A percentile compares a stretch with the other conserved stretches of the same genome.
These are phyloP conservation scores for Lissocephala sabroskyi DNA, from an alignment of 2,888 invertebrate genomes.

Conservation along the genomic window DNA sequence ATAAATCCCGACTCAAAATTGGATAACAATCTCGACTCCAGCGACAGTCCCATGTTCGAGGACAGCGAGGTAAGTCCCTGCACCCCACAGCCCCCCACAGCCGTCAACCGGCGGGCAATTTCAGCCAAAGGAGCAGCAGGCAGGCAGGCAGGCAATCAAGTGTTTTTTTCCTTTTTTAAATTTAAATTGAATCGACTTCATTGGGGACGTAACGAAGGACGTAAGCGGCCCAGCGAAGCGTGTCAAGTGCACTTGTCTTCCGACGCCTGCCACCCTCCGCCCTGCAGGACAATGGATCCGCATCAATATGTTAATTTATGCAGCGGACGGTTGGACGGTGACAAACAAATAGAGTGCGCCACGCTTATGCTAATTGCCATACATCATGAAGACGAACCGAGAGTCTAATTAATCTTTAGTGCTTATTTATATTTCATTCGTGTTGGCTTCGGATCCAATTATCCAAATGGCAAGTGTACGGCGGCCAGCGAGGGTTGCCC, in stretches of 20 bases:
- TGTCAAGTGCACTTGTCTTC: conserved; percentile 16
- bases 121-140: neutral
- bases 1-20: conserved; percentile 71
- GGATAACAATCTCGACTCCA: conserved; percentile 72
- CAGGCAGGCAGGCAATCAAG: conserved; percentile 28
- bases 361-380: conserved; percentile 30
- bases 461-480: conserved; percentile 44
- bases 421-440: conserved; percentile 53
- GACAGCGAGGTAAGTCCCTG: conserved; percentile 73
- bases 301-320: conserved; percentile 38
- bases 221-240: conserved; percentile 6
- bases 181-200: conserved; percentile 37
- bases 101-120: conserved; percentile 5
- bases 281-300: too few species aligned
- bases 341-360: conserved; percentile 14
- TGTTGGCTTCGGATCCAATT: conserved; percentile 46
- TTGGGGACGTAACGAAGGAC: too few species aligned
- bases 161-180: conserved; percentile 19
- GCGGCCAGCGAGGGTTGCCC: too few species aligned
- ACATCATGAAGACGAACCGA: conserved; percentile 30
- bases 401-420: conserved; percentile 51
- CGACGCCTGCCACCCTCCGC: too few species aligned
- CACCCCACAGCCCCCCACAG: too few species aligned
- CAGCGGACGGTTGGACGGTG: conserved; percentile 8
- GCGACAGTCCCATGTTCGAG: conserved; percentile 73